Conservation (phyloP, 2,797 vertebrate species). For the Zalophus californianus region DNA sequence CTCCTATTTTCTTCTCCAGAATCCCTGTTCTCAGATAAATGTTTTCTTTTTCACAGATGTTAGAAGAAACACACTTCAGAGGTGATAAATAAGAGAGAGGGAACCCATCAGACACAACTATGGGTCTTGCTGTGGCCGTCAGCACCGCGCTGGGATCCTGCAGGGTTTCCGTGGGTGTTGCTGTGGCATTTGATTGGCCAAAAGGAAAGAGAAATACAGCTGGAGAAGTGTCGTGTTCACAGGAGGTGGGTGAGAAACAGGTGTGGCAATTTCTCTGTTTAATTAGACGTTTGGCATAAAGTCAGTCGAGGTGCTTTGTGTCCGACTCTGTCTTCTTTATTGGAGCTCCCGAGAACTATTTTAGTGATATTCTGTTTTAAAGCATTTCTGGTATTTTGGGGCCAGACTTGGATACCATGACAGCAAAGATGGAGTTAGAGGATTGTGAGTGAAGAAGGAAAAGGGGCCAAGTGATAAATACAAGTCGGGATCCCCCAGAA, state of each 20-base stretch:
- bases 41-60: neutral
- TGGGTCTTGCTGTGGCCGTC: neutral
- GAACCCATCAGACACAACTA: neutral
- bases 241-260: neutral
- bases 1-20: neutral
- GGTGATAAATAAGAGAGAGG: neutral
- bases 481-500: neutral
- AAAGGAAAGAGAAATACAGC: neutral
- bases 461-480: neutral
- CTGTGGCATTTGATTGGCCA: neutral
- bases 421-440: neutral
- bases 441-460: neutral
- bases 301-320: neutral
- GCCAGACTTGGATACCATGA: neutral
- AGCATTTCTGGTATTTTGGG: neutral
- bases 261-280: neutral
- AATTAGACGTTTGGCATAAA: neutral
- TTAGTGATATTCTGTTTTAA: neutral
- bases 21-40: neutral
- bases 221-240: neutral
- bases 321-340: neutral
- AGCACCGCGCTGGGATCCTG: neutral
- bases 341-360: neutral
- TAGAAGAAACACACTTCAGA: neutral
- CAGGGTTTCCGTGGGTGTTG: neutral